Conservation (phyloP, 2,888 invertebrate genomes). For the Hipparchia semele region DNA sequence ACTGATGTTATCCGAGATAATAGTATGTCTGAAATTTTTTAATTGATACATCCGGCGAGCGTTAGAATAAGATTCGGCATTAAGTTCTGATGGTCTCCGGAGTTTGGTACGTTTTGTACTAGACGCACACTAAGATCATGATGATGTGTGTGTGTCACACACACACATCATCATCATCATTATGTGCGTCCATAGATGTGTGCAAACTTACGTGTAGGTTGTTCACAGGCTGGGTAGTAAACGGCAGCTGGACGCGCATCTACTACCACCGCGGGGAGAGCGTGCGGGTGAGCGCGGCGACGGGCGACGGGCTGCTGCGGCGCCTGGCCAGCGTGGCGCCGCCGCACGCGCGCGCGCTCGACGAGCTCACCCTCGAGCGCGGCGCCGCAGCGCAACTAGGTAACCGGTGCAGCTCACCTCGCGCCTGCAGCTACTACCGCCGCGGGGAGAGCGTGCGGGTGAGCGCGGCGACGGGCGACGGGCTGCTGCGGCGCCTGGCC, state of each 20-base stretch:
- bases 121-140: too few species aligned
- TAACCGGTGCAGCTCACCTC: too few species aligned
- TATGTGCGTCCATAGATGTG: too few species aligned
- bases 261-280: slow-evolving; percentile 98
- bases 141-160: too few species aligned
- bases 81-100: too few species aligned
- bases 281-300: slow-evolving; percentile 89
- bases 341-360: slow-evolving; percentile 86
- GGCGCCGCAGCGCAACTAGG: slow-evolving; percentile 91
- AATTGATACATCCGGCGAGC: too few species aligned
- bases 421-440: slow-evolving; percentile 90
- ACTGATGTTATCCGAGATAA: too few species aligned
- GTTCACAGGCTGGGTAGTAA: slow-evolving; percentile 77
- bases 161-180: too few species aligned
- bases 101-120: too few species aligned
- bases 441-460: slow-evolving; percentile 96
- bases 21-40: too few species aligned
- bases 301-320: slow-evolving; percentile 88
- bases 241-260: slow-evolving; percentile 87
- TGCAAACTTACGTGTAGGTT: background rate
- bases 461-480: slow-evolving; percentile 86
- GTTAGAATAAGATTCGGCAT: too few species aligned
- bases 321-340: slow-evolving; percentile 91
- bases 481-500: slow-evolving; percentile 91
- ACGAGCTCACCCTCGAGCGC: slow-evolving; percentile 90